Base-by-base conservation (phyloP, 2,113 vertebrate species). In the Myiopsitta monachus region DNA sequence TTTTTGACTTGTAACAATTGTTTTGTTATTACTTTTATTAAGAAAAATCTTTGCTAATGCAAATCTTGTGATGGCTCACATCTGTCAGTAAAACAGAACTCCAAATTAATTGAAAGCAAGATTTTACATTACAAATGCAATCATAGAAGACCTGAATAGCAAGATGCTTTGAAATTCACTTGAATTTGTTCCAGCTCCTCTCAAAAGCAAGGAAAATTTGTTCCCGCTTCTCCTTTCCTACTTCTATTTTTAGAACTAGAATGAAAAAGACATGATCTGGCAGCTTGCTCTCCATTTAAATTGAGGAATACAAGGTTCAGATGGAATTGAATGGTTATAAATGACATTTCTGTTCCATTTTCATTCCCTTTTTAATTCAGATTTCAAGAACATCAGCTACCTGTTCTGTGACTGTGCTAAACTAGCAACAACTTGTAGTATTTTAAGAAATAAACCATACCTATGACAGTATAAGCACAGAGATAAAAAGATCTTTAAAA, bases 41-140 rank as follows among this genome's bases (percentile, higher is more conserved):
- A 73, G 41, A 72, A 84, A 74, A 63, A 46, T 26, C 69, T 92
- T 85, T 76, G 62, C 66, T 79, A 61, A 59, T 83, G 33, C 83
- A 46, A 41, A 28, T 70, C 31, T 88, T 69, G 28, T 28, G 85
- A 10, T n/a, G 31, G n/a, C 39, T 91, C n/a, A 39, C 51, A 78
- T 59, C 69, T 83, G 55, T 54, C 7, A 1, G 44, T 59, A 74
- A 74, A 87, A 76, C 47, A 26, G 67, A 87, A 26, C 57, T 75
- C 55, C 46, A 74, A 62, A 93, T 96, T 77, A 95, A 86, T 84
- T 94, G 55, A 78, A 90, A 91, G 69, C 64, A 91, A 92, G 46
- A 67, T 80, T 93, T 88, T 77, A 80, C 31, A 77, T 86, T 67
- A 90, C 76, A 59, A 77, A 64, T 90, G 43, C 43, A 88, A 72